Evolutionary conservation across 1,140 invertebrate species (phyloP).

Genomic region (Drosophila gunungcola): DNA sequence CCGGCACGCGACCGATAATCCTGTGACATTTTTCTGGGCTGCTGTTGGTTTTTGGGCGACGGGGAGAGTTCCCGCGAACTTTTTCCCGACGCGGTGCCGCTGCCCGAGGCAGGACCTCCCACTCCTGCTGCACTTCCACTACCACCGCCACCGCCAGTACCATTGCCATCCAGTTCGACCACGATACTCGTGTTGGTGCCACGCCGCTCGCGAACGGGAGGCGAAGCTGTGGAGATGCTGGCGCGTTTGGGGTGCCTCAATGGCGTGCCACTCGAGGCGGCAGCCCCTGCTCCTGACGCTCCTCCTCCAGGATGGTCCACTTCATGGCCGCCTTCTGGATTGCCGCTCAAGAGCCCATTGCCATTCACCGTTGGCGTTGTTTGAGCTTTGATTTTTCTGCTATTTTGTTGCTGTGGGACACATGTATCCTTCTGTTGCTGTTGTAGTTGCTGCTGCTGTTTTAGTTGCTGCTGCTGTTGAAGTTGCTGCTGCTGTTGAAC

Average conservation of each 20-base stretch:
- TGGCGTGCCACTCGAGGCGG: slow-evolving; percentile 41
- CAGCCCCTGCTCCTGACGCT: slow-evolving; percentile 1
- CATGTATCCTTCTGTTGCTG: slow-evolving; percentile 31
- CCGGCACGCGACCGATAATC: slow-evolving; percentile 83
- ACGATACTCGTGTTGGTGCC: slow-evolving; percentile 74
- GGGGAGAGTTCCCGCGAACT: slow-evolving; percentile 83
- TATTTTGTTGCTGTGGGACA: slow-evolving; percentile 55
- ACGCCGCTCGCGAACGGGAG: slow-evolving; percentile 58
- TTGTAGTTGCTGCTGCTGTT: slow-evolving; percentile 38
- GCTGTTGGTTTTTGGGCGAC: slow-evolving; percentile 80
- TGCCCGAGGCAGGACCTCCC: slow-evolving; percentile 58
- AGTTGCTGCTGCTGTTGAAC: slow-evolving; percentile 44
- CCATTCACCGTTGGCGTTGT: slow-evolving; percentile 59
- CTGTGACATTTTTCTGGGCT: slow-evolving; percentile 79
- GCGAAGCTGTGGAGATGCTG: slow-evolving; percentile 68
- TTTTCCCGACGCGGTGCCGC: slow-evolving; percentile 70
- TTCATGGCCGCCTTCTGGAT: slow-evolving; percentile 53
- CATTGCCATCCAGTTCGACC: slow-evolving; percentile 61
- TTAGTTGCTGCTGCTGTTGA: slow-evolving; percentile 42
- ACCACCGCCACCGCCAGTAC: slow-evolving; percentile 8
- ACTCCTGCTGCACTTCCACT: slow-evolving; percentile 4
- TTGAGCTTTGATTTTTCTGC: slow-evolving; percentile 64
- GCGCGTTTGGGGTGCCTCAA: slow-evolving; percentile 73
- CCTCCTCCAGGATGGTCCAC: slow-evolving; percentile 47
- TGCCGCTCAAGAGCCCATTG: slow-evolving; percentile 61